phyloP scores from a whole-genome alignment of 2,888 invertebrate genomes.

The Yponomeuta sedellus region DNA sequence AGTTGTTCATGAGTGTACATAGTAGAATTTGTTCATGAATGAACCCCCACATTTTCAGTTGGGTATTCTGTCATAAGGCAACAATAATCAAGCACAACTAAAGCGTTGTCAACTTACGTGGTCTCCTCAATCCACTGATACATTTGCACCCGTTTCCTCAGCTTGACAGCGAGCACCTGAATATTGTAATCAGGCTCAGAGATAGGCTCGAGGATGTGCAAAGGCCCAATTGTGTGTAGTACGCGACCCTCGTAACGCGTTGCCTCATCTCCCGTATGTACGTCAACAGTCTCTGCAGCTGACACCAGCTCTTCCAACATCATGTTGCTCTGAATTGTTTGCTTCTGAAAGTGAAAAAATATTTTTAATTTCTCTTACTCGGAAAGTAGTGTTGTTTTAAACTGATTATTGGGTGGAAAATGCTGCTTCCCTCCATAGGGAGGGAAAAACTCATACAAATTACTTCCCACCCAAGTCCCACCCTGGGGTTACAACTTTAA shows the following conservation, averaged over 20 bases:
- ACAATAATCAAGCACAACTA: too few relatives aligned
- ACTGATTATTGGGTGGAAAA: too few relatives aligned
- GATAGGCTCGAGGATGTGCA: conserved; percentile 86
- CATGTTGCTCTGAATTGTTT: conserved; percentile 86
- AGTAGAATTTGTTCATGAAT: too few relatives aligned
- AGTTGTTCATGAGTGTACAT: too few relatives aligned
- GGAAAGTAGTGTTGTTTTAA: too few relatives aligned
- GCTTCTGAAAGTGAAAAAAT: conserved; percentile 72
- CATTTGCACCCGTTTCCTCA: conserved; percentile 92
- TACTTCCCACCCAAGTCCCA: too few relatives aligned
- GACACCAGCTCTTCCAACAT: conserved; percentile 85
- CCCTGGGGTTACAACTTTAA: too few relatives aligned
- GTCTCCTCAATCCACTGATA: conserved; percentile 94
- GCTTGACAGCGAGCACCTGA: conserved; percentile 87
- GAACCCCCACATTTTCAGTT: too few relatives aligned
- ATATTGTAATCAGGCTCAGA: conserved; percentile 92
- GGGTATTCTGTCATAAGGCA: too few relatives aligned
- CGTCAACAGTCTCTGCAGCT: conserved; percentile 74
- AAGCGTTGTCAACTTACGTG: conserved; percentile 56
- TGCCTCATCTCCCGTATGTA: conserved; percentile 82
- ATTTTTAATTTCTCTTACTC: too few relatives aligned
- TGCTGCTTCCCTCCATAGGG: too few relatives aligned
- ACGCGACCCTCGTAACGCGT: conserved; percentile 83
- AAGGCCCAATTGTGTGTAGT: conserved; percentile 85
- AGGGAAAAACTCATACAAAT: too few relatives aligned